Base-by-base conservation (phyloP, 1,140 invertebrate species). In the Uloborus diversus region DNA sequence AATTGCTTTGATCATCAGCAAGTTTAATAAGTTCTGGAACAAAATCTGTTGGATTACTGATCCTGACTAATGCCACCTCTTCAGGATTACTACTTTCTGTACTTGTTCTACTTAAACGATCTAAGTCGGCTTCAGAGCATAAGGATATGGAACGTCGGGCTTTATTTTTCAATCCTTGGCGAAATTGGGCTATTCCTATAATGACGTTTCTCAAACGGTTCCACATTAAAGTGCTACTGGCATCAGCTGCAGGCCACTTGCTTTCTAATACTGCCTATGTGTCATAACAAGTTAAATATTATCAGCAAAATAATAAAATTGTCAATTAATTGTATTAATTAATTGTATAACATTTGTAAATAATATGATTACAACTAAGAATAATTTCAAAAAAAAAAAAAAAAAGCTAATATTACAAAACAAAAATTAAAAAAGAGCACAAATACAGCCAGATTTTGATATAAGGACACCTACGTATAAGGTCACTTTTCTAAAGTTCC, bases 121-220 rank as follows among this genome's bases (percentile, higher is more conserved):
- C 87, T 71, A 82, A 85, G 57, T 88, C 87, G 62, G 85, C 86
- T 27, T 86, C 87, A 14, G 87, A 88, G 75, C 81, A 85, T 1
- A 85, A 51, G 1, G 86, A 87, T 28, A 84, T 35, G 64, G 85
- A 86, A 3, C 86, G 82, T 13, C 84, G 75, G 0, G 70, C 62
- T 42, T 68, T 81, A 4, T 81, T 69, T 27, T 81, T 81, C 23
- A 73, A 32, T 5, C 75, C 73, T 57, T 71, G 78, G 17, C 75
- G 78, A 75, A 89, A 88, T 81, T 95, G 89, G n/a, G 95, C 94
- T 1, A 96, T 94, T 3, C 94, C 96, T 66, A 94, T 88, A 20
- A 98, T 93, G 0, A 96, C 94, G 86, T 97, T 96, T 81, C 96
- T 91, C 23, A 98, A 88, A 87, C 97, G 97, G 85, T 94, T 96